These are phyloP conservation scores for Hyperopisus bebe DNA, from an alignment of 2,113 vertebrate species.

Conservation along the genomic window DNA sequence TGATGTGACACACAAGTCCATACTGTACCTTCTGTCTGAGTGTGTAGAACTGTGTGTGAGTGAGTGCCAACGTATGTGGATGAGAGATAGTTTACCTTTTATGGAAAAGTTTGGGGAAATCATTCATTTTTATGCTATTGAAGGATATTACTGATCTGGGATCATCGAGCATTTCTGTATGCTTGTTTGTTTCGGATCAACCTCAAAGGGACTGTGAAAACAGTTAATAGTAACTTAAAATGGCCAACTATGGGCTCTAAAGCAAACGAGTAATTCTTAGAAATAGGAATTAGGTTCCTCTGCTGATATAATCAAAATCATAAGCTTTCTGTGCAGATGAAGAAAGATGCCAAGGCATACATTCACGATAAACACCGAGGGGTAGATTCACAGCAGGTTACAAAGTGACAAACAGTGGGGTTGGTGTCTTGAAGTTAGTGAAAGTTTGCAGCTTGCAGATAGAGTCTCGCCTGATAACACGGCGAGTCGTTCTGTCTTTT, in stretches of 20 bases:
- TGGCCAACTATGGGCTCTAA: neutral
- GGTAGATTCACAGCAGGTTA: conserved; percentile 17
- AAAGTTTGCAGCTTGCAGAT: neutral
- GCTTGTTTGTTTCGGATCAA: neutral
- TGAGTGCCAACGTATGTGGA: neutral
- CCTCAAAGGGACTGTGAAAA: neutral
- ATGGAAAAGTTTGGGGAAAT: neutral
- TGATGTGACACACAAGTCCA: neutral
- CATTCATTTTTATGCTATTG: neutral
- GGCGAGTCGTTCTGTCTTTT: neutral
- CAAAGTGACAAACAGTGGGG: neutral
- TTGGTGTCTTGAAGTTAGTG: neutral
- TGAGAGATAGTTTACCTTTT: neutral
- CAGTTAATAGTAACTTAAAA: neutral
- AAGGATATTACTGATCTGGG: neutral
- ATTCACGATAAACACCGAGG: conserved; percentile 11
- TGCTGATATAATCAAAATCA: neutral
- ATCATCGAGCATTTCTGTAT: neutral
- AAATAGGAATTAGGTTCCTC: neutral
- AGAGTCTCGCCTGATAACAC: neutral
- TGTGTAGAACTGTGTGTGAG: conserved; percentile 1
- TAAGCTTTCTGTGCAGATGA: neutral
- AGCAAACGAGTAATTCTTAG: neutral
- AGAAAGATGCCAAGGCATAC: neutral
- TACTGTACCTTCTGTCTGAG: conserved; percentile 4